Evolutionary conservation across 2,797 vertebrate genomes (phyloP), one percentile per base, ranked within the genome.

Genomic region (Poeciliopsis paucimaculata): DNA sequence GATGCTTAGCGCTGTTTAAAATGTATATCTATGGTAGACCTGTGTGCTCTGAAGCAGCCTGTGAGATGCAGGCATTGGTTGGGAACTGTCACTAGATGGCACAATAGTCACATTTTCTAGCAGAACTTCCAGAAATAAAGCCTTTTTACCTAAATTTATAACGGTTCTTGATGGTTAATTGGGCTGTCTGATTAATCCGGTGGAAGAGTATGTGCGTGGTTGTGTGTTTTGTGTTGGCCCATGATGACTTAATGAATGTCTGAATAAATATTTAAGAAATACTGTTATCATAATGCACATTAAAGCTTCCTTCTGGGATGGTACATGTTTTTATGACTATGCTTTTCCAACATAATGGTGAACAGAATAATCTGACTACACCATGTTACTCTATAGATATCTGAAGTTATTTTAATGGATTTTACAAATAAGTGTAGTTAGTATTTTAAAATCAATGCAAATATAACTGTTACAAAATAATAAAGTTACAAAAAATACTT

Each of bases 41-140:
- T 39, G 34, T 55, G 6, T 51, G 49, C 51, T 8, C 53, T n/a
- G 53, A 26, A 12, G 20, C 18, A 64, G 7, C 20, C 11, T 13
- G 11, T 34, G 13, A 28, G 41, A 60, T 43, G 74, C 51, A 9
- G 91, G 87, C 78, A 88, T 72, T 90, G 34, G 64, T 53, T 16
- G 28, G 0, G 45, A 20, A 77, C 3, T 80, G 51, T 80, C 91
- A 6, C 85, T 86, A 92, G 91, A 73, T 85, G 91, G 89, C 88
- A 85, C 43, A 81, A 57, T 76, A 72, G 47, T 47, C 41, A 23
- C 53, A 39, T 5, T 71, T 68, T 53, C 15, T 34, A 26, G 23
- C 2, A 18, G 34, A 49, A n/a, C 1, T 31, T 31, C 3, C 2
- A 60, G 2, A 55, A 62, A 75, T 47, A 12, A 47, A 18, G 11